phyloP scores from a whole-genome alignment of 2,888 invertebrate genomes.

The Archips xylosteana region DNA sequence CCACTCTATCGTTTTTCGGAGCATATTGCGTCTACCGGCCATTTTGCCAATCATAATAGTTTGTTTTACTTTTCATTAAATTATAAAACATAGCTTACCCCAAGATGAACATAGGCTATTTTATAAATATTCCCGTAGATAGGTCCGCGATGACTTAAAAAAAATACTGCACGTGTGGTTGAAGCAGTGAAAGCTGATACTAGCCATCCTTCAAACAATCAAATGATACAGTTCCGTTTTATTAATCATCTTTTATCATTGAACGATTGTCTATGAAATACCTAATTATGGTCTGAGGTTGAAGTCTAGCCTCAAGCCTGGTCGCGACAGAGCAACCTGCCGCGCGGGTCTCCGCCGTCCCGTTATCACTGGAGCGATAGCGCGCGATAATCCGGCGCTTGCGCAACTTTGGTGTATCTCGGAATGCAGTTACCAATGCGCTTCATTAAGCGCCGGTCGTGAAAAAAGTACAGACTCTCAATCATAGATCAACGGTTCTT shows the following conservation, averaged over 20 bases:
- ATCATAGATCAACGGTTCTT: slow-evolving; percentile 45
- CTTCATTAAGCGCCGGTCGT: slow-evolving; percentile 65
- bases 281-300: slow-evolving; percentile 32
- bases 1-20: no score
- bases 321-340: slow-evolving; percentile 27
- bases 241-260: not conserved
- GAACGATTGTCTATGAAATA: not conserved
- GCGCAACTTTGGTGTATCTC: slow-evolving; percentile 73
- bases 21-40: no score
- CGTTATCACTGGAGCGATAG: slow-evolving; percentile 76
- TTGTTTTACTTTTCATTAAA: no score
- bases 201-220: not conserved
- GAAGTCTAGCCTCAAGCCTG: slow-evolving; percentile 31
- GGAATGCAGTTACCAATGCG: slow-evolving; percentile 71
- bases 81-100: not conserved
- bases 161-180: not conserved
- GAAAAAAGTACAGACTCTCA: slow-evolving; percentile 51
- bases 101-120: not conserved
- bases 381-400: slow-evolving; percentile 67
- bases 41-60: no score
- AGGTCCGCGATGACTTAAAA: not conserved
- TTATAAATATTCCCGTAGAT: not conserved
- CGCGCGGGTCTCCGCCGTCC: slow-evolving; percentile 55
- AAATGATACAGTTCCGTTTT: not conserved
- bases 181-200: not conserved